Evolutionary conservation across 2,888 invertebrate species (phyloP), one percentile per base, ranked within the genome.

Genomic region (Mesorhabditis spiculigera): DNA sequence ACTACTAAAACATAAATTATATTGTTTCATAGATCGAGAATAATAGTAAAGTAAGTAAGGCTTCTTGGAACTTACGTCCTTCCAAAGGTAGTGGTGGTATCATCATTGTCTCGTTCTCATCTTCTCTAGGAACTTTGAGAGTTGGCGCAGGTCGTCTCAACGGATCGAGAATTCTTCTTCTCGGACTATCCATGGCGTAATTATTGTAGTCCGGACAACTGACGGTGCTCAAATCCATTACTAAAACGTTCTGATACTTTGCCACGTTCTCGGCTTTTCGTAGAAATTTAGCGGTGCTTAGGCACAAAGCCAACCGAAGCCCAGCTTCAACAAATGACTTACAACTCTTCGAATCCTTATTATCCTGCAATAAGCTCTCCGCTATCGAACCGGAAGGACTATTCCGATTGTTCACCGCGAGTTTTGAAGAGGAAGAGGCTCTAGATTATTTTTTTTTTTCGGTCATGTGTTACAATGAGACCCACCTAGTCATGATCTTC

Each of bases 51-150:
- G 58, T 50, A 13, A 13, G 8, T 50, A 50, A 50, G 58, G 8
- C n/a, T 50, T 50, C 0, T 50, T n/a, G 58, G 3, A 50, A 50
- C 58, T 50, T 50, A 50, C 58, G n/a, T 50, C 10, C 8, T 10
- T 50, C 58, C n/a, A 50, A n/a, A 50, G 58, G n/a, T 13, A 50
- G 58, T n/a, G 58, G 58, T 50, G 58, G 58, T 13, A 50, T 50
- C 10, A 50, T 28, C 28, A 28, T 28, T 3, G 28, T 28, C 28
- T 28, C 28, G 28, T 28, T 28, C 28, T 28, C 28, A 28, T 28
- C 58, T 13, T 50, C 58, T 50, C 58, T 50, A 13, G 58, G n/a
- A n/a, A 50, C n/a, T 50, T 50, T 50, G n/a, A 50, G 58, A 50
- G 58, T 50, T 50, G 58, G 58, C 3, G 28, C 28, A 10, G 58